Evolutionary conservation across 2,113 vertebrate genomes (phyloP), one percentile per base, ranked within the genome.

Genomic region (Ahaetulla prasina): DNA sequence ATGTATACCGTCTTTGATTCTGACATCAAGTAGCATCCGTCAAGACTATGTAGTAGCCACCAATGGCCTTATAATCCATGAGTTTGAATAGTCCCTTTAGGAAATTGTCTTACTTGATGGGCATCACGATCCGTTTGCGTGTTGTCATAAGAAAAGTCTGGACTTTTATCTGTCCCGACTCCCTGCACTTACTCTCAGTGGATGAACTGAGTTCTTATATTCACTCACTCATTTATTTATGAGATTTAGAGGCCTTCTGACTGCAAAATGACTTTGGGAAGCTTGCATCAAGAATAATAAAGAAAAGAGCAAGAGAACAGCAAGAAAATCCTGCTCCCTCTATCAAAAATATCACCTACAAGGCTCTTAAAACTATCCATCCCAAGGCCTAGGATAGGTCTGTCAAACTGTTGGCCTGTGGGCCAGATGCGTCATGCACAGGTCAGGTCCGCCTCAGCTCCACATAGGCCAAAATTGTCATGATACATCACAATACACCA

Each of bases 341-440:
- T 80, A 43, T 9, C 16, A 80, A 80, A 80, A 80, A 39, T 8
- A 39, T 22, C 18, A 20, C 7, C 35, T 39, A 8, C 35, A 22
- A 39, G 16, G 8, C 18, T 80, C 35, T 35, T 43, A 39, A 80
- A 80, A 80, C 68, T 39, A 80, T 8, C 35, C 8, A 80, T 80
- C 74, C 16, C 74, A 39, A 74, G 68, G 68, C n/a, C 68, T 20
- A 2, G 63, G 55, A 57, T 23, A 60, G 25, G 25, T 3, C 9
- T 60, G 8, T 27, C 25, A 10, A 27, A 10, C 55, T 60, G 55
- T 1, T 1, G 9, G 25, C 54, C 54, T 6, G 1, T 2, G 0
- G 22, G 55, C 25, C 1, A 3, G 25, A 60, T 27, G 8, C 0
- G 23, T 57, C 8, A 25, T 2, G 0, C 0, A 8, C 8, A 57